Conservation (phyloP, 2,113 vertebrate species). For the Dasypus novemcinctus region DNA sequence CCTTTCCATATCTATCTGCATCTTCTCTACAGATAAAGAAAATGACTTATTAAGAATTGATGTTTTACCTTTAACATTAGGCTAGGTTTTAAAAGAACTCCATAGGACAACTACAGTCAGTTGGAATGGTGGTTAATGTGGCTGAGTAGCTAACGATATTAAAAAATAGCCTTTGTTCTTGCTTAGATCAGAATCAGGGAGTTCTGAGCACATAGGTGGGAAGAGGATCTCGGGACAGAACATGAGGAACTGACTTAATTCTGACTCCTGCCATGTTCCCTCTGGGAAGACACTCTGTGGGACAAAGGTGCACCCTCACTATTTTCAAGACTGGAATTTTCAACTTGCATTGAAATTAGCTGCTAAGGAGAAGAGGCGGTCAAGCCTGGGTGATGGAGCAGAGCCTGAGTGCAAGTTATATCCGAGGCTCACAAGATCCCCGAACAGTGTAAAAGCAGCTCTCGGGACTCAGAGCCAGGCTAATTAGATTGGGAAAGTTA, state of each 20-base stretch:
- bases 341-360: neutral
- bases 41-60: neutral
- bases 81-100: neutral
- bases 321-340: neutral
- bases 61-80: neutral
- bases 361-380: neutral
- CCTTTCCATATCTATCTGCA: neutral
- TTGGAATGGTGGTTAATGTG: neutral
- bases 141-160: neutral
- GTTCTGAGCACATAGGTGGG: neutral
- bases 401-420: neutral
- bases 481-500: neutral
- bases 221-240: neutral
- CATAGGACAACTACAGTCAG: neutral
- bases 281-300: neutral
- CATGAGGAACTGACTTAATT: neutral
- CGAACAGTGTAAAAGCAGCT: neutral
- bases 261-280: neutral
- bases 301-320: neutral
- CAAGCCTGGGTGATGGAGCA: neutral
- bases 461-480: neutral
- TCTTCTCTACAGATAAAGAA: neutral
- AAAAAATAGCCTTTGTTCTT: neutral
- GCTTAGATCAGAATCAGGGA: neutral
- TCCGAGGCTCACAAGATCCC: neutral